Base-by-base conservation (phyloP, 92 coral and sea anemone species). In the Actinernus sp. region DNA sequence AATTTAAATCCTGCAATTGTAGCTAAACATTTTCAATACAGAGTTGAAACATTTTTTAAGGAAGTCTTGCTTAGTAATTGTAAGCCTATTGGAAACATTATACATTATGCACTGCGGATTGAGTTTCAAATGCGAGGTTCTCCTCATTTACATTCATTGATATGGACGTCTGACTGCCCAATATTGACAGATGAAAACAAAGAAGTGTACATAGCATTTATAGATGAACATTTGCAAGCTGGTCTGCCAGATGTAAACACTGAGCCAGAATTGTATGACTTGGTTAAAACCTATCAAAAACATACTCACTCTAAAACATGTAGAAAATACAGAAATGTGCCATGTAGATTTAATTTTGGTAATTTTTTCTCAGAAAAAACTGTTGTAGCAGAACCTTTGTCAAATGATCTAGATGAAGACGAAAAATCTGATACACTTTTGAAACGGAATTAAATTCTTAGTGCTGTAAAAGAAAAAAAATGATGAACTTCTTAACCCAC, bases 271-370 rank as follows among this genome's bases (percentile, higher is more conserved):
- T 56, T 78, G 25, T 32, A 64, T 56, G 72, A 78, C 37, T 43
- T 85, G 46, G 82, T 78, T 4, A 71, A 63, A 70, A 85, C 16
- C 49, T 78, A 78, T 50, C 82, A 78, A 71, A 85, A 48, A 31
- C 86, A 70, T 50, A 72, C 27, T 21, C 81, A 73, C 39, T 36
- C 51, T 47, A 87, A 71, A 87, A 68, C 84, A 61, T 87, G 88
- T 38, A 87, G 81, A 32, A 87, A 87, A 54, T 82, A 81, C 48
- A 69, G 71, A 55, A 87, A 75, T 52, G 59, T 67, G 48, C 14
- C 71, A 48, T 74, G 93, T 39, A 81, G 92, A 63, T 86, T 86
- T 23, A 68, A 82, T 50, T 81, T 87, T 82, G 82, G 89, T 1
- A 85, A 81, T 58, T 82, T 87, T 30, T 88, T 82, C 58, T 76